phyloP scores from a whole-genome alignment of 2,888 invertebrate species.

The Dryocosmus kuriphilus region DNA sequence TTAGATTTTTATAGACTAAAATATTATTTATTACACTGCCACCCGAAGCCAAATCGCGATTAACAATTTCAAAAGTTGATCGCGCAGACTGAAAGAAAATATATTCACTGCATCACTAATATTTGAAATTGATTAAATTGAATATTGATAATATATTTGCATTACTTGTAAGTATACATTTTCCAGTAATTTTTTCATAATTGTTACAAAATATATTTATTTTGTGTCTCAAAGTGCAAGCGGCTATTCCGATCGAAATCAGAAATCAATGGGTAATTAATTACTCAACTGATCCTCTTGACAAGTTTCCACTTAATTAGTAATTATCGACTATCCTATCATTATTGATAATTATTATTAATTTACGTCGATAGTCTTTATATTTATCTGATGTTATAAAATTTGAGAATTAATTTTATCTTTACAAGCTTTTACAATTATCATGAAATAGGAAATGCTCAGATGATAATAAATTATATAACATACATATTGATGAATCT shows the following conservation, averaged over 20 bases:
- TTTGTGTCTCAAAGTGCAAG: slow-evolving; percentile 75
- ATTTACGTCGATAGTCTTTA: slow-evolving; percentile 18
- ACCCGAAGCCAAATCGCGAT: not conserved
- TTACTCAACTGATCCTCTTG: slow-evolving; percentile 14
- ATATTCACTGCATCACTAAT: not conserved
- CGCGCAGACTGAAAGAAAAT: slow-evolving; percentile 10
- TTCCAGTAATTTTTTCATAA: slow-evolving; percentile 43
- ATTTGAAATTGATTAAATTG: not conserved
- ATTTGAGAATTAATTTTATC: not conserved
- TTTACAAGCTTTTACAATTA: not conserved
- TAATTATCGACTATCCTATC: slow-evolving; percentile 2
- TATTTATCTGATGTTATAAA: not conserved
- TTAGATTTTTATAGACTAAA: not conserved
- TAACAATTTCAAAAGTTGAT: slow-evolving; percentile 21
- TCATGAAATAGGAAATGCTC: not conserved
- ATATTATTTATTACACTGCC: not conserved
- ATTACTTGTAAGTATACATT: slow-evolving; percentile 20
- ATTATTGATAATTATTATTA: not conserved
- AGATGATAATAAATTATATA: not conserved
- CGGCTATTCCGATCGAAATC: slow-evolving; percentile 74
- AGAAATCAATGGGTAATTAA: slow-evolving; percentile 57
- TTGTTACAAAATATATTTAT: slow-evolving; percentile 38
- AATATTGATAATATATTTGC: not conserved
- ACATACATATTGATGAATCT: no score
- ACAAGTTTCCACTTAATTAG: slow-evolving; percentile 8